Base-by-base conservation (phyloP, 2,797 vertebrate species). In the Spea hammondii region DNA sequence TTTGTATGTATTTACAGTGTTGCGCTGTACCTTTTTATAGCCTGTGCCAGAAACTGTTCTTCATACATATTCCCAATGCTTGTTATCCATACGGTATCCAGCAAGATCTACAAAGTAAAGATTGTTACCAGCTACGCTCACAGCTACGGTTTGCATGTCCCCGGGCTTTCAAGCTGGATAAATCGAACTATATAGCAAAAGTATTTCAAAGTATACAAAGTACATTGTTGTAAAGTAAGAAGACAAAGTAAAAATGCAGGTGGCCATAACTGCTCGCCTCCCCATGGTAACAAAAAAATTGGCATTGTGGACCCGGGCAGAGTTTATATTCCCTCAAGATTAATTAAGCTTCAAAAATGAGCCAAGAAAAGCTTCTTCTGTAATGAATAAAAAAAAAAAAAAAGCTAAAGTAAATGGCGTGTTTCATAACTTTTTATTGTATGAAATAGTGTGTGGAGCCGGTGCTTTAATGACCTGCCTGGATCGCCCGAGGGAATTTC, bases 391-490 rank as follows among this genome's bases (percentile, higher is more conserved):
- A 62, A 48, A 55, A 50, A 12, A 50, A 12, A 53, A 17, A n/a
- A 59, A 60, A 47, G n/a, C 53, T 44, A 50, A 55, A 70, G 72
- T 55, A 51, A 75, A 65, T 65, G 73, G 67, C 45, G 44, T 70
- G 67, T 75, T 75, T 80, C 73, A 76, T 71, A 80, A 80, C 49
- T 80, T 74, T 80, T 80, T 76, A 80, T 76, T 76, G 60, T 66
- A 76, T 65, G 78, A 70, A 47, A 74, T 70, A 48, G 65, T 57
- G 65, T 70, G 73, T 14, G 48, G 71, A 79, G 65, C 72, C 14
- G 74, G 10, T 49, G 17, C 73, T 76, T 78, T 78, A 78, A 71
- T 71, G 49, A 45, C 57, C 66, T 57, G 74, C 46, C 46, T 10
- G 46, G 60, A 76, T 76, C 51, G 78, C 79, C 60, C 66, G 12